Evolutionary conservation across 2,797 vertebrate species (phyloP).

Genomic region (Parauchenoglanis punctatus): DNA sequence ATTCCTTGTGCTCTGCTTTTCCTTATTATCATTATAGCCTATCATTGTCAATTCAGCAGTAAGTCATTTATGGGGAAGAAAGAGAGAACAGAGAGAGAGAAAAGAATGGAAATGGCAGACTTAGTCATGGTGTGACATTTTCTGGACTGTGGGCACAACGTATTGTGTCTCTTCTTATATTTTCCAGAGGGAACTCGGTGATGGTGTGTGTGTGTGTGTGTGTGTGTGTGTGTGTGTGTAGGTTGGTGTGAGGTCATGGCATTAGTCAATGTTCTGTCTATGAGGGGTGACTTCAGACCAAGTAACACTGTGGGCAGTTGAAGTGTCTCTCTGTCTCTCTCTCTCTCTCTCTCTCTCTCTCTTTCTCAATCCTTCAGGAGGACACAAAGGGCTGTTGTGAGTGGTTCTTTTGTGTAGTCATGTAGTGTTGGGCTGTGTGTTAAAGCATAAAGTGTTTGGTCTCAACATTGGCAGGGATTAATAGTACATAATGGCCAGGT

Average conservation of each 20-base stretch:
- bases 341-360: slow-evolving; percentile 29
- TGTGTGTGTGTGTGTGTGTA: slow-evolving; percentile 41
- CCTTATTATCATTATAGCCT: not conserved
- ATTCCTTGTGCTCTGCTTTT: not conserved
- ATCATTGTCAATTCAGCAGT: not conserved
- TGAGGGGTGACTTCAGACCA: slow-evolving; percentile 43
- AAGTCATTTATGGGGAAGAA: not conserved
- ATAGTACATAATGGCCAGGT: not conserved
- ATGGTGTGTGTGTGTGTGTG: slow-evolving; percentile 35
- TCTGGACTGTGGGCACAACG: slow-evolving; percentile 43
- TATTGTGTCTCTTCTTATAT: slow-evolving; percentile 41
- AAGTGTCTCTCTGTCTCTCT: slow-evolving; percentile 32
- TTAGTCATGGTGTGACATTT: slow-evolving; percentile 45
- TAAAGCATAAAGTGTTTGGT: slow-evolving; percentile 11
- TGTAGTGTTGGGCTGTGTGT: slow-evolving; percentile 17
- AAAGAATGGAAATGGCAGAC: slow-evolving; percentile 41
- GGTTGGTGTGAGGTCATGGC: slow-evolving; percentile 52
- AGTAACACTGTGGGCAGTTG: slow-evolving; percentile 49
- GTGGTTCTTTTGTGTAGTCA: slow-evolving; percentile 37
- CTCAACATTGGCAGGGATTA: not conserved
- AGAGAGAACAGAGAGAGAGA: not conserved
- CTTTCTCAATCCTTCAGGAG: slow-evolving; percentile 1
- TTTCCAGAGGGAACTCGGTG: slow-evolving; percentile 35
- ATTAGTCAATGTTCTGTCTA: slow-evolving; percentile 40
- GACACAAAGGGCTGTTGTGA: slow-evolving; percentile 55